Percentiles rank a stretch among this genome's conserved stretches.
These are phyloP conservation scores for Volucella inanis DNA, from an alignment of 2,888 invertebrate species.

Conservation along the genomic window DNA sequence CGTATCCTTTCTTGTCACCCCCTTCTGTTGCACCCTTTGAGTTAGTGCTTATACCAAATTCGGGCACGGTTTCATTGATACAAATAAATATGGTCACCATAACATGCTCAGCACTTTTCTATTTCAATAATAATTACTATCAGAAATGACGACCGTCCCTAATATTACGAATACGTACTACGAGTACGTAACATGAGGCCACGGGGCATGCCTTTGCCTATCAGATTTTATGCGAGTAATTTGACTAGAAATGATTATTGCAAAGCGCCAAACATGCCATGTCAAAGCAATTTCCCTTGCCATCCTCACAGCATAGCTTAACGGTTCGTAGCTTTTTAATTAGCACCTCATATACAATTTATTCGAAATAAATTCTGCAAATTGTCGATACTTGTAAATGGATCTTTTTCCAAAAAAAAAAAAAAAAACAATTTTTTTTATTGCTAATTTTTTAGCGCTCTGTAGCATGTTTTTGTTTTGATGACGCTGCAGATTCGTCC, in stretches of 20 bases:
- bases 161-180: slow-evolving; percentile 1
- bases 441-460: not conserved
- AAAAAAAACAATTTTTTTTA: not conserved
- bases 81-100: not conserved
- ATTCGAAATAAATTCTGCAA: slow-evolving; percentile 57
- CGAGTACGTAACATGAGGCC: no score
- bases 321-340: slow-evolving; percentile 67
- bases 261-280: slow-evolving; percentile 30
- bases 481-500: slow-evolving; percentile 42
- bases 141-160: slow-evolving; percentile 33
- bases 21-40: slow-evolving; percentile 7
- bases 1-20: slow-evolving; percentile 19
- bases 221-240: slow-evolving; percentile 57
- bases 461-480: slow-evolving; percentile 53
- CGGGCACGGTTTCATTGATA: slow-evolving; percentile 17
- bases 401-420: not conserved
- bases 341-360: slow-evolving; percentile 70
- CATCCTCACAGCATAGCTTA: slow-evolving; percentile 29
- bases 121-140: slow-evolving; percentile 55
- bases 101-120: slow-evolving; percentile 56
- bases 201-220: no score
- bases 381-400: slow-evolving; percentile 8
- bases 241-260: slow-evolving; percentile 64
- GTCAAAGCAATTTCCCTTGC: slow-evolving; percentile 58
- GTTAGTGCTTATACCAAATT: not conserved